Evolutionary conservation across 2,797 vertebrate species (phyloP), one percentile per base, ranked within the genome.

Genomic region (Karalla daura): DNA sequence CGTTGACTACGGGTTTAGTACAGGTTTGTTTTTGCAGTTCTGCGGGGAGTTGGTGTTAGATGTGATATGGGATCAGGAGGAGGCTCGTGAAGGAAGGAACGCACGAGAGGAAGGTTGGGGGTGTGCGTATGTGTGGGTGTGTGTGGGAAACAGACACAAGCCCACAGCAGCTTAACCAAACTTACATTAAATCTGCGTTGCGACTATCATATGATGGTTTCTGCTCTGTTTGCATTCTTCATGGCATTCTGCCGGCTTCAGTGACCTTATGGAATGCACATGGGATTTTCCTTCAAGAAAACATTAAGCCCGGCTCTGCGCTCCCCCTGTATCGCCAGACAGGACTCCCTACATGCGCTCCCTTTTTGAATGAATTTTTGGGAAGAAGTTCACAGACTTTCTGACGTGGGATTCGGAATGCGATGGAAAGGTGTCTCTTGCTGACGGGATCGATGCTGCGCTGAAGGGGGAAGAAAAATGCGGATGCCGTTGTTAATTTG

Each of bases 241-340:
- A 11, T 71, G 80, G 62, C 43, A 40, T 76, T 80, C 72, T 77
- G 72, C 60, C 52, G 33, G 58, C 91, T 89, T 92, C 86, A 0
- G 89, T 95, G 92, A 95, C 92, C 89, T 93, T 93, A 87, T 93
- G 93, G 92, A 88, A 81, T 75, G 66, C 53, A 62, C 67, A n/a
- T 63, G 55, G 82, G 66, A 68, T 63, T 80, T 73, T 55, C 37
- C 49, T 30, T 36, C 43, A 43, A 53, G 69, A 75, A 69, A 78
- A 74, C 55, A 40, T 73, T 52, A 5, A 17, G 40, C 35, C 2
- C 5, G 23, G 32, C 58, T 58, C 46, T 62, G 45, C 50, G 5
- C 45, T 73, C 50, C 23, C 7, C 69, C 40, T 66, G 35, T 64
- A 18, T 30, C 45, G 45, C 56, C 50, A 21, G 24, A 51, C 49